phyloP scores from a whole-genome alignment of 2,797 vertebrate genomes.

The Phoeniculus purpureus region DNA sequence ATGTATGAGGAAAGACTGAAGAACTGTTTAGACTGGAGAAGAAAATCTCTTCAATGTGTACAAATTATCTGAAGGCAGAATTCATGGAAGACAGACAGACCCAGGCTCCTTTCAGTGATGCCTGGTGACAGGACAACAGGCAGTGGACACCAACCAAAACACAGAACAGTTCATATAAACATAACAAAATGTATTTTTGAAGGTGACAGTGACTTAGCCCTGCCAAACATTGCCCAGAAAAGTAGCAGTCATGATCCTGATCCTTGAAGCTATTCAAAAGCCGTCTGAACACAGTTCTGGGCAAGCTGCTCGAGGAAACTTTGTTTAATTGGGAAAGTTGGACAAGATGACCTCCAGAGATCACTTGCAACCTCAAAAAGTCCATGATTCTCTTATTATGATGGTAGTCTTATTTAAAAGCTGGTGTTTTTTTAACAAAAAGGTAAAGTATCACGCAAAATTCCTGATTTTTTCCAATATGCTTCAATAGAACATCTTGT shows the following conservation, averaged over 20 bases:
- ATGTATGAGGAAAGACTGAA: neutral
- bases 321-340: neutral
- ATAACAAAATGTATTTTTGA: neutral
- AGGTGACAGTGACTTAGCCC: neutral
- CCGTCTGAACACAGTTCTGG: neutral
- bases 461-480: neutral
- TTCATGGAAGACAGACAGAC: neutral
- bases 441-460: neutral
- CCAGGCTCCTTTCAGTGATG: neutral
- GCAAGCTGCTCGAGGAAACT: fast-evolving
- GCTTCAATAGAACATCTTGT: neutral
- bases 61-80: neutral
- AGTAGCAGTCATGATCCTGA: neutral
- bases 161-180: neutral
- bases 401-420: neutral
- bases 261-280: neutral
- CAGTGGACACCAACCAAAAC: neutral
- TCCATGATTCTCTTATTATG: neutral
- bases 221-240: neutral
- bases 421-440: neutral
- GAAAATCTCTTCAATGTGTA: neutral
- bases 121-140: neutral
- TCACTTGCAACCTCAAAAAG: neutral
- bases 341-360: neutral
- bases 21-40: neutral